Evolutionary conservation across 2,888 invertebrate species (phyloP), one percentile per base, ranked within the genome.

Genomic region (Trisateles emortualis): DNA sequence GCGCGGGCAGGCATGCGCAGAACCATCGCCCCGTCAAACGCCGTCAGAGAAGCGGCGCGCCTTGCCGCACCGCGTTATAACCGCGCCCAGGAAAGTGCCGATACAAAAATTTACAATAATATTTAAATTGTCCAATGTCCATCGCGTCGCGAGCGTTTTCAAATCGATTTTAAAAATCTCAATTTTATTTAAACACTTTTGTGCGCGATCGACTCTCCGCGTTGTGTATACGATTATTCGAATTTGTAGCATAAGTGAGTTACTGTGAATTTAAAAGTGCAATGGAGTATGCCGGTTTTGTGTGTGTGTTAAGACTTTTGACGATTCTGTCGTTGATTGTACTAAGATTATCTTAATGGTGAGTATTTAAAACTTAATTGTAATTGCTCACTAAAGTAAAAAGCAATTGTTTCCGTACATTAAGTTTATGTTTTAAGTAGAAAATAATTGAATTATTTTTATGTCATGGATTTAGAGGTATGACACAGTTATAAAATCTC

Each of bases 1-100:
- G 90, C 90, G 90, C 89, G 89, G 80, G 73, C 77, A 84, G 71
- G 76, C 87, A 88, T 92, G 91, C 91, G 91, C 91, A 91, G 82
- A 79, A 61, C 54, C 45, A 32, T 32, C 64, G 61, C 74, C 74
- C 74, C 76, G 75, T 84, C 86, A 86, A 83, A 85, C 74, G 78
- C 83, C 81, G 78, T 77, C 88, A 88, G 90, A 84, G 74, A 59
- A 75, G 78, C 84, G 85, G 78, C 75, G 79, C 77, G 83, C 79
- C 78, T 82, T 81, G 86, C 80, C 86, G 90, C 81, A 83, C 76
- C 78, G 78, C 65, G 72, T 67, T 71, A 58, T 68, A 83, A 76
- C 87, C 87, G 86, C 86, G 78, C 83, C 81, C 83, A 52, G 60
- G 51, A 40, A 52, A 49, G 47, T 48, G 62, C 62, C 61, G 68